Evolutionary conservation across 2,888 invertebrate genomes (phyloP).

Genomic region (Tortrix viridana): DNA sequence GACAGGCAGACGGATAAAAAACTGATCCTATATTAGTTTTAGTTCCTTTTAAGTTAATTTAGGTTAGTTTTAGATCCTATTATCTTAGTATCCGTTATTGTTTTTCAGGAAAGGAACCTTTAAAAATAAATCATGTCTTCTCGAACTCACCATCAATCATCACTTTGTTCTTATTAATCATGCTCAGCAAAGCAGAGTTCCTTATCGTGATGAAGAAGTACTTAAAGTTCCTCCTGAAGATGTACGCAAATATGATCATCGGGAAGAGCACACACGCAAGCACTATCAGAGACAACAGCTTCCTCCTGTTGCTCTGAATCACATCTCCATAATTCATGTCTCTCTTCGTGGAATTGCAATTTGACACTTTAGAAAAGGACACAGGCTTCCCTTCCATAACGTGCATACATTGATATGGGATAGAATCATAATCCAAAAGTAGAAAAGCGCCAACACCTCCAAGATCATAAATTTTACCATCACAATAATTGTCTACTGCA

Average conservation of each 20-base stretch:
- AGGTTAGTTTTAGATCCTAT: no score
- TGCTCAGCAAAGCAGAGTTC: constrained; percentile 82
- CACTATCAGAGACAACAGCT: constrained; percentile 49
- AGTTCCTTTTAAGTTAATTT: no score
- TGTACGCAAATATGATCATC: constrained; percentile 46
- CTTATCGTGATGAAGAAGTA: constrained; percentile 84
- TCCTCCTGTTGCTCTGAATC: constrained; percentile 42
- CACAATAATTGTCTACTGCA: constrained; percentile 38
- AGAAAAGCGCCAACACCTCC: constrained; percentile 51
- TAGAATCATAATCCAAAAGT: constrained; percentile 55
- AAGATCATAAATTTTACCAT: constrained; percentile 41
- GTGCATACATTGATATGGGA: constrained; percentile 55
- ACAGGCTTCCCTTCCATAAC: constrained; percentile 49
- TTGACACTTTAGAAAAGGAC: constrained; percentile 45
- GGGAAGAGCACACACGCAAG: constrained; percentile 56
- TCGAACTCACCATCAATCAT: constrained; percentile 59
- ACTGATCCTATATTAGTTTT: no score
- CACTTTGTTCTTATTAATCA: constrained; percentile 74
- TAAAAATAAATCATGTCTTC: no score
- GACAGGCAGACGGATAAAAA: no score
- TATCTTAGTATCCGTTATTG: no score
- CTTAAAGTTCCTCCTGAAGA: constrained; percentile 80
- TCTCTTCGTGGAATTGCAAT: constrained; percentile 49
- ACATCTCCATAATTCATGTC: constrained; percentile 44
- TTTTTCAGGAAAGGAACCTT: no score